Conservation (phyloP, 2,888 invertebrate genomes). For the Drosophila pullipes region DNA sequence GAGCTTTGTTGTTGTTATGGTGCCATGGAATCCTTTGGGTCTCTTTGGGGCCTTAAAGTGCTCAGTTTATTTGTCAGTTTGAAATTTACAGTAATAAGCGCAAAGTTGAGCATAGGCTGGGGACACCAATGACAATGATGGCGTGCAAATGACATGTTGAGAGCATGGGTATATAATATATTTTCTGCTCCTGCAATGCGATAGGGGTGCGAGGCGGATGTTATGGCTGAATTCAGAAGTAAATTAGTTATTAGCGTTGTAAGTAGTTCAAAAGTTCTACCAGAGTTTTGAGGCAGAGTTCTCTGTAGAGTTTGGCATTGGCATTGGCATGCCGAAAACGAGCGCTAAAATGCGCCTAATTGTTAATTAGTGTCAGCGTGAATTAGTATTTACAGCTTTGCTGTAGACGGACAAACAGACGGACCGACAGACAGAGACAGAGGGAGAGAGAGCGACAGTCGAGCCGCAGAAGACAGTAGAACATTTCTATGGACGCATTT, state of each 20-base stretch:
- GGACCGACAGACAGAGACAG: neutral
- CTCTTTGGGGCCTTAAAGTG: constrained; percentile 68
- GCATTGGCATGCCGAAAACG: constrained; percentile 54
- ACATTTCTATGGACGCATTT: constrained; percentile 65
- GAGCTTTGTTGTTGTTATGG: constrained; percentile 29
- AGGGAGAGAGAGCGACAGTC: neutral
- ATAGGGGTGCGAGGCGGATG: neutral
- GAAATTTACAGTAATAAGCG: constrained; percentile 71
- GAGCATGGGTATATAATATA: constrained; percentile 5
- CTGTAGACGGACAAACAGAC: constrained; percentile 20
- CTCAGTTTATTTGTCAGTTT: constrained; percentile 80
- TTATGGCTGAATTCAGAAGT: constrained; percentile 54
- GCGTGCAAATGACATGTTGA: constrained; percentile 49
- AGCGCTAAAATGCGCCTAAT: constrained; percentile 79
- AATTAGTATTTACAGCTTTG: constrained; percentile 69
- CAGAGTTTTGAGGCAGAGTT: constrained; percentile 54
- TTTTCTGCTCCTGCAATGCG: neutral
- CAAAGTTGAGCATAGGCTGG: constrained; percentile 67
- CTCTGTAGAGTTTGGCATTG: constrained; percentile 34
- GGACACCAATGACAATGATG: constrained; percentile 46
- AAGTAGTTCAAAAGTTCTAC: constrained; percentile 72
- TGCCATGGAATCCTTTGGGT: constrained; percentile 68
- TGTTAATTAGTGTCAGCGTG: constrained; percentile 83
- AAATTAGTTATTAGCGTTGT: constrained; percentile 82
- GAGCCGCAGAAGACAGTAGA: constrained; percentile 7